A percentile compares a stretch with the other conserved stretches of the same genome.
Conservation (phyloP, 2,888 invertebrate species). For the Cephus pulcher region DNA sequence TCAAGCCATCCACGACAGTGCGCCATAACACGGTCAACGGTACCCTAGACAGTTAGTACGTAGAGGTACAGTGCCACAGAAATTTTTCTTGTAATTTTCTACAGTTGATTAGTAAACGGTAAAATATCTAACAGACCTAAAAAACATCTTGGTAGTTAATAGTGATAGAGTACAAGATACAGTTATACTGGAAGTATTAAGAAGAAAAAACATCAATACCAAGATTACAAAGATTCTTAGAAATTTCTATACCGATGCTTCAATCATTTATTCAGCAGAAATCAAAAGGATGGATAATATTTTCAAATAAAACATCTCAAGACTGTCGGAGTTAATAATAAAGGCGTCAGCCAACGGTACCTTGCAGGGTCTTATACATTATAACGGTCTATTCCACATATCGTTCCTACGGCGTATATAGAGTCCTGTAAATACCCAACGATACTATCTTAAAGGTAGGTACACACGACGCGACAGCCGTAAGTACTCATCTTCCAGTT, state of each 20-base stretch:
- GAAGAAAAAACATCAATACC: not conserved
- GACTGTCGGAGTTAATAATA: not conserved
- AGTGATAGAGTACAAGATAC: not conserved
- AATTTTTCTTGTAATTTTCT: not conserved
- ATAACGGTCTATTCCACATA: slow-evolving; percentile 50
- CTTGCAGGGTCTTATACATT: slow-evolving; percentile 17
- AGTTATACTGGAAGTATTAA: not conserved
- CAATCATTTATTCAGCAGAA: not conserved
- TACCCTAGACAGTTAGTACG: slow-evolving; percentile 4
- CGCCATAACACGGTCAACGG: slow-evolving; percentile 29
- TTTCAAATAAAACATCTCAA: not conserved
- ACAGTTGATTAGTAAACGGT: not conserved
- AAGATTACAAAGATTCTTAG: not conserved
- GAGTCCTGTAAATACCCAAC: slow-evolving; percentile 2
- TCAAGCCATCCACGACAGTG: slow-evolving; percentile 23
- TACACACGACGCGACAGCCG: not conserved
- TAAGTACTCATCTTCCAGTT: not conserved
- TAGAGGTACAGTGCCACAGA: not conserved
- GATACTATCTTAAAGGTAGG: not conserved
- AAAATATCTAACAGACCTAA: not conserved
- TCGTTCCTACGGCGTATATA: slow-evolving; percentile 11
- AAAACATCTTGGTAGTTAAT: not conserved
- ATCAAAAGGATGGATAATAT: not conserved
- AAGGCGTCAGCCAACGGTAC: slow-evolving; percentile 29
- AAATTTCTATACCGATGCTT: not conserved